Percentiles rank a stretch among this genome's conserved stretches.
phyloP scores from a whole-genome alignment of 1,140 invertebrate species.

The Brachionus rubens region DNA sequence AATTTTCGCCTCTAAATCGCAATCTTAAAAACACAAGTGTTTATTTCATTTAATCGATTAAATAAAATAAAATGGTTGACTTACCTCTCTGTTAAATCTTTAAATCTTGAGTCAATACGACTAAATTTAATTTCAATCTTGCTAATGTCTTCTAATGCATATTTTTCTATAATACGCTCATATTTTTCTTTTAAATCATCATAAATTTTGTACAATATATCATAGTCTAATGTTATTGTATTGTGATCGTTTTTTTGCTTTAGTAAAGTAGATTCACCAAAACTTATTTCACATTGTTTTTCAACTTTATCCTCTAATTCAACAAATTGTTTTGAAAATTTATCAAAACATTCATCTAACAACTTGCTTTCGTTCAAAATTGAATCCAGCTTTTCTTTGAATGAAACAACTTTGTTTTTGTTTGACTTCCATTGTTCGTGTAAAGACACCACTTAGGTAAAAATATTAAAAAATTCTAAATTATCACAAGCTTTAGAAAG shows the following conservation, averaged over 20 bases:
- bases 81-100: background rate
- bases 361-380: background rate
- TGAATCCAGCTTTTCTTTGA: background rate
- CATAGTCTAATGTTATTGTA: background rate
- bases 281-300: background rate
- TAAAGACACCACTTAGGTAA: background rate
- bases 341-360: background rate
- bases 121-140: slow-evolving; percentile 35
- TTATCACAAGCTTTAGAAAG: too few relatives aligned
- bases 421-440: background rate
- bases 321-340: slow-evolving; percentile 8
- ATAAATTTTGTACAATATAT: background rate
- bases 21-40: slow-evolving; percentile 32
- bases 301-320: background rate
- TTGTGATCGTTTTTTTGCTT: slow-evolving; percentile 11
- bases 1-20: slow-evolving; percentile 14
- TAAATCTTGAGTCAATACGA: background rate
- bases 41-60: background rate
- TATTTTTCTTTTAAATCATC: slow-evolving; percentile 23
- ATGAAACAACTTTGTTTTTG: background rate
- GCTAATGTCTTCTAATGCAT: background rate
- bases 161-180: background rate
- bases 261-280: slow-evolving; percentile 16
- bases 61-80: background rate
- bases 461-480: background rate